Conservation (phyloP, 2,113 vertebrate genomes). For the Nipponia nippon region DNA sequence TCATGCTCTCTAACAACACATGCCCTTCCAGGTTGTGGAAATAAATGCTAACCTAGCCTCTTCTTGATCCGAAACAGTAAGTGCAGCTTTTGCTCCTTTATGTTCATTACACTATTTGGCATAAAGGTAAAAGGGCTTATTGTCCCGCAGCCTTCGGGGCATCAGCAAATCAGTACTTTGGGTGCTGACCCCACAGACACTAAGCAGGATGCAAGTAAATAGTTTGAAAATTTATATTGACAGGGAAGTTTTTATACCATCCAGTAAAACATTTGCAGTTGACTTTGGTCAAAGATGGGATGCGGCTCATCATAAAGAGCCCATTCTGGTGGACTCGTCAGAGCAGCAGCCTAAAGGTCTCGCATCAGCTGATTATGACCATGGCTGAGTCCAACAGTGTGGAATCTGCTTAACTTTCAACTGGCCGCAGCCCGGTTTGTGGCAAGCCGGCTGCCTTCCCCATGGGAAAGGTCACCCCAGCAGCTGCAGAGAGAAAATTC, state of each 20-base stretch:
- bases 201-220: not conserved
- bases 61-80: not conserved
- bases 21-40: not conserved
- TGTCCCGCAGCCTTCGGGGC: not conserved
- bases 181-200: not conserved
- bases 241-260: not conserved
- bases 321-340: accelerated
- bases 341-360: not conserved
- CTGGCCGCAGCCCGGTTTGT: not conserved
- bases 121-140: not conserved
- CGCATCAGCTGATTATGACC: not conserved
- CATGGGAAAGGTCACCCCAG: not conserved
- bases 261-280: not conserved
- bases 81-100: not conserved
- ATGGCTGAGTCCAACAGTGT: accelerated
- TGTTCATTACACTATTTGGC: not conserved
- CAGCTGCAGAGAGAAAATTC: not conserved
- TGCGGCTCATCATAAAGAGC: not conserved
- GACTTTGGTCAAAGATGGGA: not conserved
- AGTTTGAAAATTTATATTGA: not conserved
- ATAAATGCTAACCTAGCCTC: not conserved
- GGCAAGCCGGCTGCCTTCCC: not conserved
- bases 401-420: not conserved
- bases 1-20: not conserved
- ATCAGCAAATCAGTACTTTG: not conserved